Evolutionary conservation across 2,888 invertebrate genomes (phyloP).

Genomic region (Drosophila trichaetosa): DNA sequence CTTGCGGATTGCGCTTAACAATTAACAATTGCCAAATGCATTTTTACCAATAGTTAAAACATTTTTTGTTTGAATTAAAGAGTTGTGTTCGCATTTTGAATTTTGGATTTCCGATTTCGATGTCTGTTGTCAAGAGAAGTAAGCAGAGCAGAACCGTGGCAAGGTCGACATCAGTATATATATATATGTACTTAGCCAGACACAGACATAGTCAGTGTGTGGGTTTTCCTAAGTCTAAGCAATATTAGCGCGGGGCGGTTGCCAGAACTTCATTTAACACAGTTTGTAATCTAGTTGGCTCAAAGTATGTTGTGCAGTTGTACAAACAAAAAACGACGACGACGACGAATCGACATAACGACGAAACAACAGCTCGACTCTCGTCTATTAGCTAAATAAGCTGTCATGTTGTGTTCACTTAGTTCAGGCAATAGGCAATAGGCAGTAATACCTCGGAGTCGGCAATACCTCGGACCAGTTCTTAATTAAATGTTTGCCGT

Average conservation of each 20-base stretch:
- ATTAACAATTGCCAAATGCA: conserved; percentile 45
- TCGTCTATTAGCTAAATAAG: conserved; percentile 47
- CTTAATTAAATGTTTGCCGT: conserved; percentile 39
- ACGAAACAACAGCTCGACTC: conserved; percentile 9
- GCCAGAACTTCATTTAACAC: conserved; percentile 66
- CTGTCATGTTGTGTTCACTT: conserved; percentile 30
- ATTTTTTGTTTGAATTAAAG: conserved; percentile 7
- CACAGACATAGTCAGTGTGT: neutral
- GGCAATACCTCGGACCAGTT: conserved; percentile 5
- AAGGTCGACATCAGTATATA: conserved; percentile 53
- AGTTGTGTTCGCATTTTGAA: conserved; percentile 25
- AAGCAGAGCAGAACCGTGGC: conserved; percentile 74
- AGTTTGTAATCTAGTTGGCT: conserved; percentile 48
- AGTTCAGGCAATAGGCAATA: conserved; percentile 8
- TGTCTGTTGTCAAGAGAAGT: conserved; percentile 49
- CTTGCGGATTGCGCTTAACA: conserved; percentile 28
- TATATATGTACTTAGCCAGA: neutral
- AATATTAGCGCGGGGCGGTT: conserved; percentile 6
- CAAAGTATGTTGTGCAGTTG: conserved; percentile 49
- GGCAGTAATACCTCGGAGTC: neutral
- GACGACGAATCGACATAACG: conserved; percentile 1
- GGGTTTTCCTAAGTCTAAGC: neutral
- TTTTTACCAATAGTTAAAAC: conserved; percentile 10
- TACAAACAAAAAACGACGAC: conserved; percentile 48
- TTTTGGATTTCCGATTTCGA: conserved; percentile 35